Conservation (phyloP, 2,113 vertebrate genomes). For the Sphyrna mokarran region DNA sequence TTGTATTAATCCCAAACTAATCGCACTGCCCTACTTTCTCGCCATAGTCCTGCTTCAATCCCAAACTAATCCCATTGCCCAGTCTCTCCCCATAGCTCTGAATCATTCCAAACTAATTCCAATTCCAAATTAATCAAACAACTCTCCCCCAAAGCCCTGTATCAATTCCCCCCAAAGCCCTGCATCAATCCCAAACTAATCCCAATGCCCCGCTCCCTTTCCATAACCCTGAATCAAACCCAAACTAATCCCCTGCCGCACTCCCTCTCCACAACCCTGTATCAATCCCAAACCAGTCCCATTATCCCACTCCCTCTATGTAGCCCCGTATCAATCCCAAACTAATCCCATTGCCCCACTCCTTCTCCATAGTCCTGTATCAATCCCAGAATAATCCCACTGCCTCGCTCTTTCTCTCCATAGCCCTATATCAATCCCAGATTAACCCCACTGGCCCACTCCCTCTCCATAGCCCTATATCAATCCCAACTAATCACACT, state of each 20-base stretch:
- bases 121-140: too few relatives aligned
- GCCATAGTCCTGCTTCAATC: background rate
- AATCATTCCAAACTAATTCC: background rate
- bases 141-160: background rate
- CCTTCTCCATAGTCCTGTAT: background rate
- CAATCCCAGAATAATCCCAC: too few relatives aligned
- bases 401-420: too few relatives aligned
- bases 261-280: background rate
- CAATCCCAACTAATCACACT: too few relatives aligned
- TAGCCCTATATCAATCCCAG: background rate
- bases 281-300: too few relatives aligned
- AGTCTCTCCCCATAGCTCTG: background rate
- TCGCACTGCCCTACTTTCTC: background rate
- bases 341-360: background rate
- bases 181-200: too few relatives aligned
- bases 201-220: too few relatives aligned
- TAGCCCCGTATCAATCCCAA: background rate
- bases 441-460: background rate
- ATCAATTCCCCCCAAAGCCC: too few relatives aligned
- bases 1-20: background rate
- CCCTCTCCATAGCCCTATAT: background rate
- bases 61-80: background rate
- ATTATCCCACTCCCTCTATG: too few relatives aligned
- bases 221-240: background rate
- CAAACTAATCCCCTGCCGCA: background rate